Evolutionary conservation across 2,797 vertebrate genomes (phyloP).

Genomic region (Gymnocypris eckloni): DNA sequence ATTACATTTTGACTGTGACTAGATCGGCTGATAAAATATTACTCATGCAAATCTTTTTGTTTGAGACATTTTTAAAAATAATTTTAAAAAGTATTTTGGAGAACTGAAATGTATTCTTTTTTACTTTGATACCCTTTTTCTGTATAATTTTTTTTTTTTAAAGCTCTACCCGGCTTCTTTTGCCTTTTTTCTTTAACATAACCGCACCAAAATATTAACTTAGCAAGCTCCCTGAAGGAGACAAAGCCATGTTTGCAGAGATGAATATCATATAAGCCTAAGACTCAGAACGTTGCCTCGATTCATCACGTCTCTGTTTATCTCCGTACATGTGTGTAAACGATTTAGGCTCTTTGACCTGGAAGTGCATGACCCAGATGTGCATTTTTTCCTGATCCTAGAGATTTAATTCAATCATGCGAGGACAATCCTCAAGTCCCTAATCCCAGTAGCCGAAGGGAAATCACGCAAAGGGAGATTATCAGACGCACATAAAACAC

Average conservation of each 20-base stretch:
- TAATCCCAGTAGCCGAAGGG: conserved; percentile 61
- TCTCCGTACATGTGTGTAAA: conserved; percentile 7
- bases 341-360: conserved; percentile 18
- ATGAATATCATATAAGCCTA: background rate
- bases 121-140: background rate
- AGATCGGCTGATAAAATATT: background rate
- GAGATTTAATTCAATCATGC: conserved; percentile 63
- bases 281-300: background rate
- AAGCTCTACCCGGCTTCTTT: conserved; percentile 23
- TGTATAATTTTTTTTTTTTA: background rate
- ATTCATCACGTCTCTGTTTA: background rate
- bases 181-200: conserved; percentile 48
- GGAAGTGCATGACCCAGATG: conserved; percentile 38
- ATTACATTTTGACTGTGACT: background rate
- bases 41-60: background rate
- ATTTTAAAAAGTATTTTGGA: background rate
- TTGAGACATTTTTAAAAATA: background rate
- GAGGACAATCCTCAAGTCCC: conserved; percentile 56
- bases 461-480: conserved; percentile 57
- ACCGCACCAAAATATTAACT: background rate
- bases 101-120: background rate
- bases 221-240: background rate
- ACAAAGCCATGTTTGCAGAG: background rate
- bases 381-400: conserved; percentile 36
- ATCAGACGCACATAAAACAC: conserved; percentile 44